Base-by-base conservation (phyloP, 1,140 invertebrate species). In the Drosophila rhopaloa region DNA sequence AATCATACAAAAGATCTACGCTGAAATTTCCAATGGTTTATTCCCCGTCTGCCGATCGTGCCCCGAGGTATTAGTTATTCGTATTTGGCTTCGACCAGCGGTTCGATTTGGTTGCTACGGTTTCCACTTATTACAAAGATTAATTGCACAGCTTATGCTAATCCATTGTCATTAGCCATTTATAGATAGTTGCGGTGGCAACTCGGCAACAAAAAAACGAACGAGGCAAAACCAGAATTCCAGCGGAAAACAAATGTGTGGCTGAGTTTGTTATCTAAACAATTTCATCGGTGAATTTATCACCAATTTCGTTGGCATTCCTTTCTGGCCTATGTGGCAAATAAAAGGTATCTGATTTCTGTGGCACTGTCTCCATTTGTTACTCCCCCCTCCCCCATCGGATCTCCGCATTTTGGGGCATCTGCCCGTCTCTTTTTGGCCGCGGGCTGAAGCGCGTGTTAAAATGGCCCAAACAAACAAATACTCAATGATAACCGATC, bases 71-170 rank as follows among this genome's bases (percentile, higher is more conserved):
- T 66, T 24, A 70, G 74, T 50, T 44, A 38, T 67, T 65, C 63
- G 16, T 44, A 37, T 81, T 78, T 77, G 76, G 78, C 50, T 83
- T 62, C 62, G 77, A 41, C 14, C 65, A 40, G 35, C 24, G 48
- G 41, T 32, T 63, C 43, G 50, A 29, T 40, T 73, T 54, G 51
- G 44, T 53, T 68, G 83, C 58, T 72, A 86, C 51, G 83, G 76
- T 86, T 82, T 86, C 84, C 84, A 86, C 75, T 86, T 86, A 79
- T 88, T 79, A 86, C 83, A 76, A 86, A 86, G 82, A 86, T 86
- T 86, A 86, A 86, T 86, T 88, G 62, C 83, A 81, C 59, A 81
- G 83, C 76, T 86, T 86, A 86, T 79, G 84, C 82, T 82, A 86
- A 86, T 88, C 83, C 75, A 86, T 83, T 86, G 82, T 79, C 82